Evolutionary conservation across 2,113 vertebrate species (phyloP), one percentile per base, ranked within the genome.

Genomic region (Bufo bufo): DNA sequence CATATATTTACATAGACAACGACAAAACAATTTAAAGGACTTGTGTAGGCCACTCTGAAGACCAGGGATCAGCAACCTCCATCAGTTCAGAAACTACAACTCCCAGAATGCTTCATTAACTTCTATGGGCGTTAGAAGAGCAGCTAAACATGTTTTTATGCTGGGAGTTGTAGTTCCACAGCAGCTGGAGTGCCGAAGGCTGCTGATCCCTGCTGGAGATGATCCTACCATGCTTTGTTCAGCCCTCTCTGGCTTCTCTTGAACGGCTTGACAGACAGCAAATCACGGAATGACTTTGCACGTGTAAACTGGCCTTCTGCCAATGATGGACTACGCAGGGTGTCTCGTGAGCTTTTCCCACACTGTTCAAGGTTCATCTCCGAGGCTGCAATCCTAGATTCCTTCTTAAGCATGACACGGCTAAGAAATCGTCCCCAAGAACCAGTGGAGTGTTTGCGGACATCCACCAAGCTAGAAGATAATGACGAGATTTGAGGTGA

Each of bases 401-500:
- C 80, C 45, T 56, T 88, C 45, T 50, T 82, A 19, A 88, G n/a
- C 47, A 65, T 77, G 4, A 84, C 80, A 17, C 58, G 79, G 17
- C 87, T 88, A 49, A 88, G n/a, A 33, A 88, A 88, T 12, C 71
- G 81, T 9, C 87, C 69, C 87, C 87, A 88, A 49, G 87, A 88
- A 12, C 87, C 87, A 13, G 49, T 54, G 11, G 69, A 72, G 80
- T 59, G 20, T 65, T 65, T 77, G 2, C 80, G 80, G 19, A 88
- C 71, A 66, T 88, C 87, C n/a, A n/a, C 71, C 61, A 88, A n/a
- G 59, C 87, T 88, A 12, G 54, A 33, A 7, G 87, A 88, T 9
- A 77, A 45, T 10, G 87, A 65, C 23, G 45, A 33, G n/a, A 23
- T 33, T 33, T 88, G 66, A 66, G 87, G 79, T 17, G 87, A 83